Evolutionary conservation across 1,140 invertebrate genomes (phyloP), one percentile per base, ranked within the genome.

Genomic region (Rhagoletis pomonella): DNA sequence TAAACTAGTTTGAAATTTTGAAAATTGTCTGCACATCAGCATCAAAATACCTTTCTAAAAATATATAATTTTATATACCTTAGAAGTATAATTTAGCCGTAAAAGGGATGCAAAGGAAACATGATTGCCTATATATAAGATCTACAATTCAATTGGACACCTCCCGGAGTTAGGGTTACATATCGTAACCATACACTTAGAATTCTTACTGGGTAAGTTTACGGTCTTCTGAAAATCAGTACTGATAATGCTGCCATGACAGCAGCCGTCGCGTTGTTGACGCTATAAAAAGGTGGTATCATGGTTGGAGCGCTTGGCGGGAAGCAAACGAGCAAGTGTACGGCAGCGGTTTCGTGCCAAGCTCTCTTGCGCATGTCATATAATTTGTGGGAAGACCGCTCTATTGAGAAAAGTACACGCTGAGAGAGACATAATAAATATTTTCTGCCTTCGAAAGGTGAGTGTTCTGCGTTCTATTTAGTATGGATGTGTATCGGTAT

Each of bases 241-340:
- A 91, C 90, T 91, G 91, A 91, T 91, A 91, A 91, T 91, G 91
- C 90, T 91, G 90, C 90, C 91, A 91, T 92, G 91, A 90, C 91
- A 91, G 90, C 90, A 85, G 84, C 84, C 84, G 58, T n/a, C n/a
- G 2, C 59, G 4, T 60, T 85, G 58, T 85, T 59, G 50, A 62
- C 62, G 84, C n/a, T 85, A 60, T 81, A 55, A 81, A 55, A 81
- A 19, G 9, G 47, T 58, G 42, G 14, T 55, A 14, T 81, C 19
- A 17, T 81, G 19, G 17, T 55, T 81, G 73, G 14, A 19, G 42
- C 29, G 73, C 55, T 81, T 81, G 73, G 73, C 73, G 73, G 73
- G 47, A 81, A 81, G 17, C 17, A 81, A n/a, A n/a, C n/a, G n/a
- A n/a, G 3, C 3, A 3, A 58, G 17, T 58, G 50, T 17, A 17